These are phyloP conservation scores for Bos taurus DNA, from an alignment of 2,113 vertebrate species.

Conservation along the genomic window DNA sequence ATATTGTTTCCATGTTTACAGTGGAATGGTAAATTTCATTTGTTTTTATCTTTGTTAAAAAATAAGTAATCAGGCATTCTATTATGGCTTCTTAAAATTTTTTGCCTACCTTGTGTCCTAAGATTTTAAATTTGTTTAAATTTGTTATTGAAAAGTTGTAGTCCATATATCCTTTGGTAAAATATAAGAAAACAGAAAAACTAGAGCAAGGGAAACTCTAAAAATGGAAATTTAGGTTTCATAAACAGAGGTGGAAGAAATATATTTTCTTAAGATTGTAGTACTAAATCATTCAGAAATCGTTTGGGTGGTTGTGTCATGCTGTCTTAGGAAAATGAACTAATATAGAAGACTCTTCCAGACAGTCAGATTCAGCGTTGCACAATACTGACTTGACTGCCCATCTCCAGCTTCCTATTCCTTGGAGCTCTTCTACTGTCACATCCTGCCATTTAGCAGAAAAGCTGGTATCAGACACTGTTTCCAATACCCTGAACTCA, in stretches of 20 bases:
- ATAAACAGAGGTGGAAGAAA: conserved; percentile 1
- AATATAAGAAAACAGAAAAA: conserved; percentile 31
- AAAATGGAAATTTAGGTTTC: conserved; percentile 10
- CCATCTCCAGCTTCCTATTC: not conserved
- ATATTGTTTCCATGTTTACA: not conserved
- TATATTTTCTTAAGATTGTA: not conserved
- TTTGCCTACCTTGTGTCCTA: not conserved
- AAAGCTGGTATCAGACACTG: not conserved
- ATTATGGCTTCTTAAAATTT: not conserved
- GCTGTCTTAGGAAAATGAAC: not conserved
- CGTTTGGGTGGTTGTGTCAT: not conserved
- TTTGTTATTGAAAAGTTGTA: conserved; percentile 6
- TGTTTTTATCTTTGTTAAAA: not conserved
- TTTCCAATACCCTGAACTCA: not conserved
- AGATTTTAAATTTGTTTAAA: not conserved
- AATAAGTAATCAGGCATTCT: not conserved
- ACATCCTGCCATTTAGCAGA: not conserved
- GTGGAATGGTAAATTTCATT: not conserved
- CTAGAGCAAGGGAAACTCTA: not conserved
- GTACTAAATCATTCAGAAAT: not conserved
- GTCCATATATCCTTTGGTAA: not conserved
- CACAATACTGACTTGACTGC: not conserved
- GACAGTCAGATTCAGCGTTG: not conserved
- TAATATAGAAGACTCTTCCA: not conserved
- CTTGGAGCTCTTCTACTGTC: not conserved